Evolutionary conservation across 2,113 vertebrate species (phyloP), one percentile per base, ranked within the genome.

Genomic region (Callithrix jacchus): DNA sequence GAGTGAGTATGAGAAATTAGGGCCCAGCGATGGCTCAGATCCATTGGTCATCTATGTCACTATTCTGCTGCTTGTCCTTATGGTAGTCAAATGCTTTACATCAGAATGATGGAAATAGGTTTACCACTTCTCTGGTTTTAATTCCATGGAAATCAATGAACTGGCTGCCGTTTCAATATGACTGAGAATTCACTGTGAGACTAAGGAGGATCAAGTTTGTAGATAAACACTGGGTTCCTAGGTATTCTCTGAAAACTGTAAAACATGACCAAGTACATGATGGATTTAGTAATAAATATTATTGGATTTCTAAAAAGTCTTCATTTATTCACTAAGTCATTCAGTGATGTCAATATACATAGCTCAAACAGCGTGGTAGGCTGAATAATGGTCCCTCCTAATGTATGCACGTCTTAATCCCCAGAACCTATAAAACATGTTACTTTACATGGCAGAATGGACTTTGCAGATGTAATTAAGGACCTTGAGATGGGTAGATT

Each of bases 161-260:
- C 10, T 54, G 25, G 21, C 14, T 91, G 3, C 3, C 30, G 83
- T 79, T 94, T 94, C 79, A 58, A 54, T 68, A 93, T 45, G 68
- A 91, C 45, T 93, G 27, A 83, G 42, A 93, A 85, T 86, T 82
- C 93, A 5, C 45, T 92, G 64, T 87, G 56, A 73, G 47, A 93
- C 5, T n/a, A 91, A 91, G 35, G 18, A 66, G 20, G 37, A 8
- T 64, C 21, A 86, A 13, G 8, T 83, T 74, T 74, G 25, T 54
- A 90, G n/a, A 96, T 96, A 94, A 92, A 6, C 10, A 79, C 5
- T 68, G 32, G 10, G 85, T 92, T 93, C 52, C 14, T 93, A 37
- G 20, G 61, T 37, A 77, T 73, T 16, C 20, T 86, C 76, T 94
- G 37, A 20, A 94, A 66, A 92, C 47, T 77, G 30, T 90, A 70